Evolutionary conservation across 2,797 vertebrate species (phyloP), one percentile per base, ranked within the genome.

Genomic region (Halcyon leucocephala): DNA sequence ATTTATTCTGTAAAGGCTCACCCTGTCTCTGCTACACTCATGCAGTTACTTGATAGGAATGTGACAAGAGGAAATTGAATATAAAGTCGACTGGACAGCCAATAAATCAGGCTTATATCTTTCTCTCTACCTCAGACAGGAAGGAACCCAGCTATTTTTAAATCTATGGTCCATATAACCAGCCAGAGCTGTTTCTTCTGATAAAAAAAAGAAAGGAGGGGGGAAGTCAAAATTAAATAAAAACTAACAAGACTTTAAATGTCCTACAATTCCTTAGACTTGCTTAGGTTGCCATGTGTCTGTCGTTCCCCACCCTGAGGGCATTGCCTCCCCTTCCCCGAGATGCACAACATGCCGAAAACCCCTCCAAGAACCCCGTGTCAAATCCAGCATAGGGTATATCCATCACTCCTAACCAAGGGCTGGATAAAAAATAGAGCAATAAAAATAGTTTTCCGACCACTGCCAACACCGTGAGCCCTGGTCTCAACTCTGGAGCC

Each of bases 71-170:
- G 95, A 97, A 97, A 96, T 96, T 95, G 94, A 96, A 97, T 95
- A 97, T 95, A 97, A 97, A 96, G 94, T 96, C 90, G 65, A 82
- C 86, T 86, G 95, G 95, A 97, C 94, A 97, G 92, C 92, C 82
- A 93, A 97, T 97, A 97, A 96, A 96, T 97, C 95, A 97, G 90
- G 89, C 83, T 97, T 97, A 95, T 96, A 97, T 97, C 96, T 96
- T 95, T 96, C 95, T 95, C 81, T 96, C 89, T 97, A 97, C 94
- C 93, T 95, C 97, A 97, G 90, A 96, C 95, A 95, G 93, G 95
- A 97, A 96, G 94, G 95, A 95, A 96, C 92, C 83, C 83, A 80
- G 91, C 80, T 96, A 97, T 97, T 97, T 97, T 96, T 93, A 95
- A 96, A 83, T 78, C 90, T 85, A 58, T 54, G 64, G 83, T 52